A percentile compares a stretch with the other conserved stretches of the same genome.
These are phyloP conservation scores for Drosophila meridiana DNA, from an alignment of 2,888 invertebrate species.

Conservation along the genomic window DNA sequence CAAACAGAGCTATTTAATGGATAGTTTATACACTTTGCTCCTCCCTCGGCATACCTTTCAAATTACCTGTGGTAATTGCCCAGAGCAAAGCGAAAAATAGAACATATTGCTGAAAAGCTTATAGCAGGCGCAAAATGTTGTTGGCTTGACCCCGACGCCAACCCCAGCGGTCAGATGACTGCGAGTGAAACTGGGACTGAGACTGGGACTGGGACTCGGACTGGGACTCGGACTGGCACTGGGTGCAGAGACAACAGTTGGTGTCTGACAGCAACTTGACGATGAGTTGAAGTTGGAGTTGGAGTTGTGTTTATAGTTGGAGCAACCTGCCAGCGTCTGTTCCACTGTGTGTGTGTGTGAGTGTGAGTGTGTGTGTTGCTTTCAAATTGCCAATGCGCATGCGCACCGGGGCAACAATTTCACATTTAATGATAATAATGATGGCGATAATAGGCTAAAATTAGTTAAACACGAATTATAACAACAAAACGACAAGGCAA, in stretches of 20 bases:
- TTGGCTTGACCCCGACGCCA: constrained; percentile 67
- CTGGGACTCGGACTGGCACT: constrained; percentile 19
- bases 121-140: constrained; percentile 67
- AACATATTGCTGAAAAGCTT: constrained; percentile 76
- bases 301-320: constrained; percentile 35
- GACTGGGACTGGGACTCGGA: constrained; percentile 13
- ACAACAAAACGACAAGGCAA: constrained; percentile 48
- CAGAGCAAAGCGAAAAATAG: constrained; percentile 61
- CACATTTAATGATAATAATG: constrained; percentile 81
- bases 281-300: constrained; percentile 38
- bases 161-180: constrained; percentile 63
- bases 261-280: constrained; percentile 77
- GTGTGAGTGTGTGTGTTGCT: constrained; percentile 32
- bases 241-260: constrained; percentile 69
- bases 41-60: constrained; percentile 39
- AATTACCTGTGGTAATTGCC: constrained; percentile 56
- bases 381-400: constrained; percentile 76
- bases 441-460: constrained; percentile 80
- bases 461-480: constrained; percentile 81
- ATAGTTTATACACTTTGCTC: neutral
- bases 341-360: constrained; percentile 13
- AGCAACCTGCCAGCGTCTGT: constrained; percentile 48
- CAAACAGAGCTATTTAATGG: constrained; percentile 17
- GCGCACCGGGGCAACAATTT: constrained; percentile 70
- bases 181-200: constrained; percentile 2